Base-by-base conservation (phyloP, 2,888 invertebrate species). In the Epiblema foenella region DNA sequence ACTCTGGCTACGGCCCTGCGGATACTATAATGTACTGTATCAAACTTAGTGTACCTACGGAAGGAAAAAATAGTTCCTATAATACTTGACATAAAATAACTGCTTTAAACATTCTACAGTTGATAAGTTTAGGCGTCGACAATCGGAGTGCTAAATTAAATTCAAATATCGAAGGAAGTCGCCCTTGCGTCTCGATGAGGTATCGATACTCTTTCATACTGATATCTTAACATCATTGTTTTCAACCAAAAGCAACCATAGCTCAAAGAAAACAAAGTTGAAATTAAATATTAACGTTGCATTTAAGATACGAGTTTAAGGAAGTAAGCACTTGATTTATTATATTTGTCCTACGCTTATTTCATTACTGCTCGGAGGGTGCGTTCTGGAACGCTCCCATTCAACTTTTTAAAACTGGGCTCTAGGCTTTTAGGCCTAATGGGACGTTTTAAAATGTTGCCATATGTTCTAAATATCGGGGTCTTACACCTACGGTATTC, bases 111-210 rank as follows among this genome's bases (percentile, higher is more conserved):
- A 7, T 42, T 42, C 5, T 5, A 15, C 7, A 42, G 15, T 15
- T 12, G 3, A 39, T 64, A 83, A 82, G 79, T 80, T 85, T 72
- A 74, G 86, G 86, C 87, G 86, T 85, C 83, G 87, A 89, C 90
- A 88, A 87, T 86, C 85, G 80, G 83, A 88, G 86, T 81, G 90
- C 87, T 90, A 91, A 93, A 93, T 93, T 93, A 92, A 93, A 93
- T 92, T 93, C 92, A 93, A 93, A 93, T 93, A 93, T 93, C 92
- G 92, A 91, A 89, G 87, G 91, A 93, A 93, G 90, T 90, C 87
- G 83, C 89, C 89, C 90, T 82, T 89, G 89, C 88, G 88, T 89
- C 89, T 86, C 88, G 76, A 77, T 77, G 86, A 91, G 20, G 20
- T 64, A 24, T 39, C n/a, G n/a, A 11, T 17, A 54, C 39, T 54